phyloP scores from a whole-genome alignment of 2,888 invertebrate species.

The Callyntrura sp. region DNA sequence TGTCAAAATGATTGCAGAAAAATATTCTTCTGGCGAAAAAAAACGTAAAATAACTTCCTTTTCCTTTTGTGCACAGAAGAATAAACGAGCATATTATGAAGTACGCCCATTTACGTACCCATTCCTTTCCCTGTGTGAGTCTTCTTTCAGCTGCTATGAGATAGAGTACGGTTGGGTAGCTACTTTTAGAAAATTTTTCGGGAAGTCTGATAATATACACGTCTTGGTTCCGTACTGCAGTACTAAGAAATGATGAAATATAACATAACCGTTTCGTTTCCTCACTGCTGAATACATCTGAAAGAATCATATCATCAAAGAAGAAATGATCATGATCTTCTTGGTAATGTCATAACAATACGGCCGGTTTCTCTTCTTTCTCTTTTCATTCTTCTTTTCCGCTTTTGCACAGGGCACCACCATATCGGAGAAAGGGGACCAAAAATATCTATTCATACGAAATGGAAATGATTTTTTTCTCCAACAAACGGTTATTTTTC shows the following conservation, averaged over 20 bases:
- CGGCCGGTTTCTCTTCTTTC: constrained; percentile 57
- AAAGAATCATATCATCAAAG: constrained; percentile 65
- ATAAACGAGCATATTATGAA: no score
- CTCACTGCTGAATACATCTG: constrained; percentile 38
- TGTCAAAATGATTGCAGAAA: constrained; percentile 65
- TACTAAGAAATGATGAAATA: constrained; percentile 47
- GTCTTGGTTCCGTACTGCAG: not conserved
- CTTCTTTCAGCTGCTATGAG: not conserved
- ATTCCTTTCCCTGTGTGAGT: not conserved
- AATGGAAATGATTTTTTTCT: constrained; percentile 63
- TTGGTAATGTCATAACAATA: constrained; percentile 75
- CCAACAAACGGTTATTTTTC: constrained; percentile 50
- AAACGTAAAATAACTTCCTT: constrained; percentile 39
- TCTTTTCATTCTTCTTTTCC: constrained; percentile 34
- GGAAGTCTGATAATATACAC: not conserved
- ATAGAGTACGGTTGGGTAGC: constrained; percentile 29
- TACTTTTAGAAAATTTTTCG: constrained; percentile 32
- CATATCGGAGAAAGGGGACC: not conserved
- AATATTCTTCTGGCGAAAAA: constrained; percentile 20
- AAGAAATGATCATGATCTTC: constrained; percentile 64
- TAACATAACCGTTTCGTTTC: constrained; percentile 49
- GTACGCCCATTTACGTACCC: not conserved
- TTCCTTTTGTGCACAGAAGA: constrained; percentile 10
- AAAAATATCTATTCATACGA: constrained; percentile 55
- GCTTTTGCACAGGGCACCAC: constrained; percentile 30